Conservation (phyloP, 37 sponge, comb jelly and placozoan genomes). For the Corticium candelabrum region DNA sequence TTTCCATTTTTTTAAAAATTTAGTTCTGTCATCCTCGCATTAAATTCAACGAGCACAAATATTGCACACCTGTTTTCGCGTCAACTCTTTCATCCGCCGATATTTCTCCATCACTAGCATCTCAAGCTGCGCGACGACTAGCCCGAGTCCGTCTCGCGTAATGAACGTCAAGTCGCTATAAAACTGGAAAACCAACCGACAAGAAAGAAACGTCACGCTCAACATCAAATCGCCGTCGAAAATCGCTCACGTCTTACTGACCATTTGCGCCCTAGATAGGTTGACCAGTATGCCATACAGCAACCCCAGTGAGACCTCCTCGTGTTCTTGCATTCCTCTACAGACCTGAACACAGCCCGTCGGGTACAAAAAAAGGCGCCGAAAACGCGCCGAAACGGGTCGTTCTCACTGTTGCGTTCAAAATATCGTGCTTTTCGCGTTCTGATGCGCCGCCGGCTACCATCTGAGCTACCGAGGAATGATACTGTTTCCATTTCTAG, state of each 20-base stretch:
- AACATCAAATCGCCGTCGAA: too few relatives aligned
- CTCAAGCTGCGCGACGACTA: constrained; percentile 39
- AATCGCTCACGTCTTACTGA: constrained; percentile 5
- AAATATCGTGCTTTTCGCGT: constrained; percentile 42
- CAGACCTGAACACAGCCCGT: constrained; percentile 34
- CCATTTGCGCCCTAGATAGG: constrained; percentile 54
- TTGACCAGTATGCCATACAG: constrained; percentile 76
- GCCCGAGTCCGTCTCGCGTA: constrained; percentile 65
- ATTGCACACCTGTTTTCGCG: constrained; percentile 64
- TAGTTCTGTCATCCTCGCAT: too few relatives aligned
- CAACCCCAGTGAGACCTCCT: constrained; percentile 60
- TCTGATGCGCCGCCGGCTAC: constrained; percentile 23
- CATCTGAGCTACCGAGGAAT: constrained; percentile 19
- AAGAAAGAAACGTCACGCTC: not conserved
- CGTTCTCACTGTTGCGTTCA: constrained; percentile 57
- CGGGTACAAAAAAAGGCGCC: too few relatives aligned
- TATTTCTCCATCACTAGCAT: constrained; percentile 77
- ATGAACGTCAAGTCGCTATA: constrained; percentile 70
- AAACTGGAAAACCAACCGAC: constrained; percentile 18
- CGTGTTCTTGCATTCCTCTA: constrained; percentile 58
- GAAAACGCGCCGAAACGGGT: too few relatives aligned
- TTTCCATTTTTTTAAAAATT: too few relatives aligned
- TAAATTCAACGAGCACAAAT: too few relatives aligned
- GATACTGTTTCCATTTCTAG: constrained; percentile 42
- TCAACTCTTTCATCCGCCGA: constrained; percentile 32